These are phyloP conservation scores for Sesamia nonagrioides DNA, from an alignment of 1,140 invertebrate genomes.

Conservation along the genomic window DNA sequence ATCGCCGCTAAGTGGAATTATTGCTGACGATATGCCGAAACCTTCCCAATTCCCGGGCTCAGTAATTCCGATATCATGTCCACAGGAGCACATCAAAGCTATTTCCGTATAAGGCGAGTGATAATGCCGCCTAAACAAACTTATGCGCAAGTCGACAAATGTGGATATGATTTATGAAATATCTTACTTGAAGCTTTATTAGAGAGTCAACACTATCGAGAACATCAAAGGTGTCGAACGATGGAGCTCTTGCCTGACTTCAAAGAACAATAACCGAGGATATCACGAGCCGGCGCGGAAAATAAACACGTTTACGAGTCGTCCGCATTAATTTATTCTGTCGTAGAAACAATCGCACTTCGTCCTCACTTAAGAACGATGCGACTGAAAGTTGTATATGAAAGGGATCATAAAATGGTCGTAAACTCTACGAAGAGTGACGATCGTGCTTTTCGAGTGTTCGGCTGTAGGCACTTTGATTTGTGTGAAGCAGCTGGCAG, in stretches of 20 bases:
- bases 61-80: conserved; percentile 60
- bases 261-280: conserved; percentile 73
- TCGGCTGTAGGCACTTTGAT: conserved; percentile 79
- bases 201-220: conserved; percentile 51
- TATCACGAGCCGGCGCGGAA: conserved; percentile 66
- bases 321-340: conserved; percentile 78
- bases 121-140: conserved; percentile 59
- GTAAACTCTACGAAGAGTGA: conserved; percentile 74
- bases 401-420: conserved; percentile 81
- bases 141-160: conserved; percentile 54
- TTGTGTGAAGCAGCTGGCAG: conserved; percentile 84
- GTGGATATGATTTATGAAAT: conserved; percentile 56
- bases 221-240: conserved; percentile 72
- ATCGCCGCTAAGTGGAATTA: conserved; percentile 69
- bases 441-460: conserved; percentile 67
- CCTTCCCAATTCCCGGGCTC: conserved; percentile 57
- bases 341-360: conserved; percentile 76
- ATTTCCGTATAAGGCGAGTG: conserved; percentile 55
- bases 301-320: conserved; percentile 73
- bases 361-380: conserved; percentile 57
- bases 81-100: conserved; percentile 66
- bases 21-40: conserved; percentile 66
- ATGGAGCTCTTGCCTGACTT: conserved; percentile 62
- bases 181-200: conserved; percentile 44
- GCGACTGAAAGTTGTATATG: conserved; percentile 79